Evolutionary conservation across 2,888 invertebrate species (phyloP), one percentile per base, ranked within the genome.

Genomic region (Toxonevra muliebris): DNA sequence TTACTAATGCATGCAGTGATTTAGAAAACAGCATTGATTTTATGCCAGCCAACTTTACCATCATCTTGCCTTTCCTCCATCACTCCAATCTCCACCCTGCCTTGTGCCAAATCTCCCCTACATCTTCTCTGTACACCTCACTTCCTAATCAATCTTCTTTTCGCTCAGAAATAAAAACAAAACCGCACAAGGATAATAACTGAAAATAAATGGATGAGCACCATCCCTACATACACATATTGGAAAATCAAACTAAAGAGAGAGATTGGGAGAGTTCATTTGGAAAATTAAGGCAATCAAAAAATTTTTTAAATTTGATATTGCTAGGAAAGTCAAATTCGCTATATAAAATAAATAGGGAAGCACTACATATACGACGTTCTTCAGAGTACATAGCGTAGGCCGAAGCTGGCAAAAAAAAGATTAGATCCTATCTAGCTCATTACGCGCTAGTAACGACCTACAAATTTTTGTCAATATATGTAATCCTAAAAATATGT

Each of bases 1-100:
- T 71, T 66, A 74, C 69, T 72, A 74, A 74, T 72, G 72, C 71
- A 68, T 43, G 73, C 73, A 74, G 67, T 71, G 73, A 74, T 74
- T 74, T 74, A 72, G 70, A 72, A 74, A 74, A 65, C 70, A 65
- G 67, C 69, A 60, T 11, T 60, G 60, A 60, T 60, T 66, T 61
- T 30, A 30, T 7, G 2, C 13, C 20, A 52, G 12, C 43, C 53
- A 58, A 40, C 40, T 54, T 54, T 54, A 9, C 20, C 12, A 54
- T 19, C 54, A 12, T 17, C 8, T 15, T 48, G n/a, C 48, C 13
- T n/a, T n/a, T n/a, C n/a, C 10, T 30, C 8, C 8, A 48, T 48
- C 15, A 15, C 48, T 4, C 4, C 48, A 9, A n/a, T 10, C 10
- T 48, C 15, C 48, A 11, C 13, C 48, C 13, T 48, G 12, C 3